These are phyloP conservation scores for Macroglossus sobrinus DNA, from an alignment of 2,113 vertebrate species.

Conservation along the genomic window DNA sequence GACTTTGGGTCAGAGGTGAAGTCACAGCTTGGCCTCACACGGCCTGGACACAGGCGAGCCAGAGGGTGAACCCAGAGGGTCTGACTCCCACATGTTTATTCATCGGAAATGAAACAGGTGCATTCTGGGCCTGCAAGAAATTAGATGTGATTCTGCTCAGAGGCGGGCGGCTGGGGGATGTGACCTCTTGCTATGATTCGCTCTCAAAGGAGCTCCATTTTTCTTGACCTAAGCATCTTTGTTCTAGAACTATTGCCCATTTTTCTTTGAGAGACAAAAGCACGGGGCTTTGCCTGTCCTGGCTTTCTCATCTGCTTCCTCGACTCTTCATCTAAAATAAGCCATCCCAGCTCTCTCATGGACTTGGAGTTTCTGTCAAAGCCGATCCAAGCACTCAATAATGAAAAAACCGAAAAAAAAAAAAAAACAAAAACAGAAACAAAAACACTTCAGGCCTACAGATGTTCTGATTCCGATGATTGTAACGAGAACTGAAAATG, in stretches of 20 bases:
- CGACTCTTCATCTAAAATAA: not conserved
- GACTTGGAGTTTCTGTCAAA: not conserved
- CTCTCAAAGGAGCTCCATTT: not conserved
- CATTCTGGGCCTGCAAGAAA: not conserved
- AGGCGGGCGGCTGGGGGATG: not conserved
- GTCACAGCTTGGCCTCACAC: too few relatives aligned
- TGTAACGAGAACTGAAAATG: not conserved
- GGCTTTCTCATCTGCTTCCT: not conserved
- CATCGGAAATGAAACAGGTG: not conserved
- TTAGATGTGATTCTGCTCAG: not conserved
- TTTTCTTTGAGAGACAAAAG: not conserved
- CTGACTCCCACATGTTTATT: not conserved
- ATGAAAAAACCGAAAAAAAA: too few relatives aligned
- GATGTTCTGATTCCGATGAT: not conserved
- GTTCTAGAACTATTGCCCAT: not conserved
- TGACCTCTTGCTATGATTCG: not conserved
- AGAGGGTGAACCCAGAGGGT: not conserved
- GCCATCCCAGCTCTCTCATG: not conserved
- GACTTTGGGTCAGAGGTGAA: not conserved
- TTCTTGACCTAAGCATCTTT: not conserved
- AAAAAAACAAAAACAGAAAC: not conserved
- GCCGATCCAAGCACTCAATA: not conserved
- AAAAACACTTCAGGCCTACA: not conserved
- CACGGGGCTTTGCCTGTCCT: not conserved
- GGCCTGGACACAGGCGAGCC: fast-evolving